Evolutionary conservation across 2,888 invertebrate species (phyloP), one percentile per base, ranked within the genome.

Genomic region (Cetonia aurata): DNA sequence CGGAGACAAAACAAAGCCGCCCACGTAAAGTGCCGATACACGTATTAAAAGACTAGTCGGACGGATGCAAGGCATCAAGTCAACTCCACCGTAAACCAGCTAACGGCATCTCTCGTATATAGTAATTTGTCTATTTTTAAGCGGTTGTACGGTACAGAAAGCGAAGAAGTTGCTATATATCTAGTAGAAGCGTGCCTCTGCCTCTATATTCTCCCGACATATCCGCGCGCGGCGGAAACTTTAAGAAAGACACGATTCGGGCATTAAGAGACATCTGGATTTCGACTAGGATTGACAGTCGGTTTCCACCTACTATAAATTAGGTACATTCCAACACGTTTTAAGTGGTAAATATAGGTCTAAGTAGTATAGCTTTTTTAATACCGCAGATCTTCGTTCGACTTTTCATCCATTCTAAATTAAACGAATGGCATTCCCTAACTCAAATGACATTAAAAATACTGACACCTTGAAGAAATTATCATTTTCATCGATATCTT

Each of bases 211-310:
- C 25, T 25, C 1, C 25, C 25, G 25, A 25, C 4, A 4, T 25
- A 25, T 25, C 25, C 25, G 25, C 50, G 42, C 25, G 25, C 50
- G 42, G 52, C 60, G 69, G 60, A 60, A 69, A 60, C 57, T 46
- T 67, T 67, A 67, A 65, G 69, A 71, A 73, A 33, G 73, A 74
- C 74, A 74, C 73, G 74, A 74, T 73, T 73, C 70, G 33, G 72
- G 74, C 74, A 74, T 74, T 74, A 74, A 72, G 69, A 69, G 73
- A 74, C 74, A 74, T 74, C 74, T 74, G 74, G 73, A 68, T 67
- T 71, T 71, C 69, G 69, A 70, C 62, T 50, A 59, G 68, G 15
- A 62, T 62, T 62, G 62, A 62, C 62, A 31, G 46, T 13, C 48
- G 52, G 52, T 55, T 59, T 60, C 69, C 50, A 60, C 50, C 60